These are phyloP conservation scores for Pteronotus mesoamericanus DNA, from an alignment of 2,797 vertebrate genomes.

Conservation along the genomic window DNA sequence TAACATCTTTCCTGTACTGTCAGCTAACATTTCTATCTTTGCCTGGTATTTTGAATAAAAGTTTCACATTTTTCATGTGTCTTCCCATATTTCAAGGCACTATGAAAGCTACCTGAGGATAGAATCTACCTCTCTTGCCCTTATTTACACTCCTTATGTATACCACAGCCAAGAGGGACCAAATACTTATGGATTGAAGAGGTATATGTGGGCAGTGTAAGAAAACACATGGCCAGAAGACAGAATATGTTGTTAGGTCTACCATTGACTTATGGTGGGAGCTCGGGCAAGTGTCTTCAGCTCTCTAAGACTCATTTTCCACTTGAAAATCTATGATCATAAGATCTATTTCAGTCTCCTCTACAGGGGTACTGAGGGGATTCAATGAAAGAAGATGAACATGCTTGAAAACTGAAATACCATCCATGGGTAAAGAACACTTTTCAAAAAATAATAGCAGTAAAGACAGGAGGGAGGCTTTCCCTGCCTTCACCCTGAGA, in stretches of 20 bases:
- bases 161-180: neutral
- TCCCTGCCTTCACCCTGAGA: neutral
- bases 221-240: neutral
- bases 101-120: neutral
- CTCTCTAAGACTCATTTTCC: constrained; percentile 2
- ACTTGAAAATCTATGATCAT: constrained; percentile 29
- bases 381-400: neutral
- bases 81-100: neutral
- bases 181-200: constrained; percentile 25
- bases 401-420: constrained; percentile 27
- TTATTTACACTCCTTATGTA: neutral
- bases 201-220: neutral
- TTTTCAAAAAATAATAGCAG: constrained; percentile 32
- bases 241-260: constrained; percentile 24
- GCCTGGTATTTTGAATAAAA: neutral
- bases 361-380: neutral
- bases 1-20: neutral
- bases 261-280: neutral
- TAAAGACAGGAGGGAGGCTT: neutral
- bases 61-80: constrained; percentile 9
- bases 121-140: neutral
- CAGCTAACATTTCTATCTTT: constrained; percentile 3
- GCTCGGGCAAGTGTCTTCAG: neutral
- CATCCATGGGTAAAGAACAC: neutral
- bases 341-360: neutral